Percentiles rank a stretch among this genome's conserved stretches.
Evolutionary conservation across 2,888 invertebrate species (phyloP).

Genomic region (Lissocephala sabroskyi): DNA sequence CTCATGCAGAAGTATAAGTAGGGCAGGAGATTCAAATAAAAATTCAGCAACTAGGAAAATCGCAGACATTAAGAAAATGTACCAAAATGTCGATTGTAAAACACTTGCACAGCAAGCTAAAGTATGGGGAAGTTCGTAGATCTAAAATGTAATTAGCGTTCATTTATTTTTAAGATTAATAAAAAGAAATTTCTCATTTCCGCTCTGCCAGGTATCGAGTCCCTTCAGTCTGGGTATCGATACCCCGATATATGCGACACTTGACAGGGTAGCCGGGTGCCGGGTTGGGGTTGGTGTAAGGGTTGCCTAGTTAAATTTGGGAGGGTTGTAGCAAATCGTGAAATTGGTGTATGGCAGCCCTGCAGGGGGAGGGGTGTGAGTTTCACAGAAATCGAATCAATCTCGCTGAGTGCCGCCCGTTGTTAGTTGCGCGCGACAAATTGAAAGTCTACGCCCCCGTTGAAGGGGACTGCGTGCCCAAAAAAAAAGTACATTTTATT

Average conservation of each 20-base stretch:
- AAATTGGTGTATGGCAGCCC: no score
- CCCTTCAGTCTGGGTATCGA: no score
- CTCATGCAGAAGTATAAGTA: not conserved
- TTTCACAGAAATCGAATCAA: conserved; percentile 28
- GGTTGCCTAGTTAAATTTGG: no score
- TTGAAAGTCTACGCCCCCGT: conserved; percentile 20
- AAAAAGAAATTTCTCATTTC: no score
- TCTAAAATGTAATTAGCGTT: not conserved
- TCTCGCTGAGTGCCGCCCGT: conserved; percentile 21
- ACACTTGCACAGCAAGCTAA: no score
- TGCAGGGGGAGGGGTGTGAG: not conserved
- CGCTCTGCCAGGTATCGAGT: no score
- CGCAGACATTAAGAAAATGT: not conserved
- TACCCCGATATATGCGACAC: no score
- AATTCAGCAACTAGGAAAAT: not conserved
- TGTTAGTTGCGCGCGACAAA: conserved; percentile 15
- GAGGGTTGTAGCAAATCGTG: no score
- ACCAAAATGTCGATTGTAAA: no score
- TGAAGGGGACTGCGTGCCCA: no score
- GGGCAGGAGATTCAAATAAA: not conserved
- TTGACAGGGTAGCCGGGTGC: no score
- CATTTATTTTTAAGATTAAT: not conserved
- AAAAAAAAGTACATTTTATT: conserved; percentile 22
- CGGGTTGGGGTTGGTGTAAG: no score
- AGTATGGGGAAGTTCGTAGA: not conserved